Conservation (phyloP, 2,113 vertebrate genomes). For the Callipepla californica region DNA sequence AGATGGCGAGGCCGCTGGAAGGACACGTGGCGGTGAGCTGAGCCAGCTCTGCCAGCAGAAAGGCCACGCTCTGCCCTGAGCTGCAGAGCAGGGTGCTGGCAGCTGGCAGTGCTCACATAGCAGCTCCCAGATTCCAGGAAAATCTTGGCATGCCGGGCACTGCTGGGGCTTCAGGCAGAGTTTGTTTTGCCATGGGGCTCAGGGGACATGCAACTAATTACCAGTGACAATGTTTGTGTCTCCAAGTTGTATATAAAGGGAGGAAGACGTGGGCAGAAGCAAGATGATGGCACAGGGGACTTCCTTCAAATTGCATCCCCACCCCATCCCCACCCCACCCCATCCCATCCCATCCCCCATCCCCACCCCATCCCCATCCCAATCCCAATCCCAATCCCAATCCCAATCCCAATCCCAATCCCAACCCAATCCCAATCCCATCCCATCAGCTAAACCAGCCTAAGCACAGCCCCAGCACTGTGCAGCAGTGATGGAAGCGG, state of each 20-base stretch:
- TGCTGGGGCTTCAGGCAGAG: neutral
- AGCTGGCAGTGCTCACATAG: neutral
- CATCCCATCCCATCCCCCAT: too few species aligned
- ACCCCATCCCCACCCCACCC: neutral
- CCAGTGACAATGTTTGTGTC: neutral
- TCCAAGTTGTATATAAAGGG: neutral
- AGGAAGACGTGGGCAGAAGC: neutral
- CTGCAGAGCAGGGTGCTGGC: neutral
- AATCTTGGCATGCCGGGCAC: neutral
- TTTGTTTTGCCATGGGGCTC: accelerated
- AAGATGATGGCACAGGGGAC: neutral
- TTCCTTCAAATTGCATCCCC: neutral
- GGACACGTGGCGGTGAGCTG: neutral
- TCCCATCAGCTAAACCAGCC: neutral
- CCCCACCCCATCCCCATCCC: too few species aligned
- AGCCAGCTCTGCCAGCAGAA: neutral
- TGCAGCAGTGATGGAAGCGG: neutral
- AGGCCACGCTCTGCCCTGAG: neutral
- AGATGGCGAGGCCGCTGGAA: conserved; percentile 56
- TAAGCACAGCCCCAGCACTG: neutral
- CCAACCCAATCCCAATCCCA: neutral
- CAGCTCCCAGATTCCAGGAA: neutral
- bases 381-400: too few species aligned
- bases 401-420: too few species aligned
- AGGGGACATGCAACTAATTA: neutral